Base-by-base conservation (phyloP, 2,113 vertebrate species). In the Lamprologus lemairii region DNA sequence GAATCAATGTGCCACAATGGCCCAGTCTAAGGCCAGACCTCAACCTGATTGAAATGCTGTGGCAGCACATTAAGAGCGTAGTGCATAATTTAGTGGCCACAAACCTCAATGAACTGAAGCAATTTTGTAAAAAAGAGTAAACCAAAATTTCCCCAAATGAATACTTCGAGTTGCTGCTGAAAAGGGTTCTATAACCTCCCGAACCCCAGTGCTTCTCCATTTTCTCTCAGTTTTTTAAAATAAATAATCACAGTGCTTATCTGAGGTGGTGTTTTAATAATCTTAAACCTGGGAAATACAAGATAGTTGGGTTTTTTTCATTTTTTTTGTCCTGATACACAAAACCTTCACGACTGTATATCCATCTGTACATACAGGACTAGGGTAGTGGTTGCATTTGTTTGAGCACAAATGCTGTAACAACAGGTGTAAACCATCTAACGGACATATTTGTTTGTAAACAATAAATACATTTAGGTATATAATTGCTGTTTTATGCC, bases 371-470 rank as follows among this genome's bases (percentile, higher is more conserved):
- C 23, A 28, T 75, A 75, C 19, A 47, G 71, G 26, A 31, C 26
- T 40, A 5, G 19, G 6, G 35, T 58, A 65, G 28, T 23, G 9
- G 13, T 28, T 11, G 26, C 45, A 49, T 49, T 68, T 80, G 31
- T 80, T 49, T 54, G 47, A 85, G 63, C 80, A 49, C 65, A 58
- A 13, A 7, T 45, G 42, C 60, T 47, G 55, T 53, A 80, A 82
- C 54, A 87, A 88, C 82, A 82, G 49, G 81, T 84, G 65, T 51
- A 58, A 60, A 47, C 23, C 71, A 49, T 78, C 71, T 78, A 78
- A 49, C 1, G 26, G 45, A 49, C 71, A 78, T 33, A 78, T 78
- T 78, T 78, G 45, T 78, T 78, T 78, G 45, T 78, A 51, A 31
- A 78, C 47, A 78, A n/a, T 49, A 51, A 78, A 51, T 78, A 49